Evolutionary conservation across 1,140 invertebrate species (phyloP).

Genomic region (Leptonema lineaticorne): DNA sequence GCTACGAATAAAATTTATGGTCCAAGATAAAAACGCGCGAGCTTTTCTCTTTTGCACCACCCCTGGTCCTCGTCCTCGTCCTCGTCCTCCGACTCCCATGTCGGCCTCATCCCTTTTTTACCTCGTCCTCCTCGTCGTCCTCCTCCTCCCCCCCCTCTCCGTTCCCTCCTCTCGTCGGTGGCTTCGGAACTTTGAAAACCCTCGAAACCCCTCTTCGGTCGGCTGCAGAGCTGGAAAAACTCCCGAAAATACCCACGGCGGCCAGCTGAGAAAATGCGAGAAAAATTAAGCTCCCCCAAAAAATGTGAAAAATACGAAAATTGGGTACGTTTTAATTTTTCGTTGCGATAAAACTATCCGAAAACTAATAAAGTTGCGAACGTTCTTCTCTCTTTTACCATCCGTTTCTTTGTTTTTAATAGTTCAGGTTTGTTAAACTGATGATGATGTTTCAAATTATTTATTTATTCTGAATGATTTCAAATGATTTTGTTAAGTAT

Average conservation of each 20-base stretch:
- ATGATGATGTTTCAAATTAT: no score
- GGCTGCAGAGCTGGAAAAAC: slow-evolving; percentile 23
- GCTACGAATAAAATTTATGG: slow-evolving; percentile 62
- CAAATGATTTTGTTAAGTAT: no score
- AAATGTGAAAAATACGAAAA: background rate
- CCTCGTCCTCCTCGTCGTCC: background rate
- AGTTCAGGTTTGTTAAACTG: no score
- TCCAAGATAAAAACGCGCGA: slow-evolving; percentile 61
- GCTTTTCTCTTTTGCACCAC: slow-evolving; percentile 57
- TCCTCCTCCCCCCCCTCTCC: background rate
- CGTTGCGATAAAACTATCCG: slow-evolving; percentile 13
- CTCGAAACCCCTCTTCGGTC: no score
- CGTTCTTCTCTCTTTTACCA: background rate
- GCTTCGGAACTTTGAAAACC: no score
- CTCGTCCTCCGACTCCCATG: background rate
- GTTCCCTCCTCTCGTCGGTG: no score
- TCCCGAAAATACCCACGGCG: slow-evolving; percentile 13
- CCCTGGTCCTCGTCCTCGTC: background rate
- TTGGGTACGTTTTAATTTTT: background rate
- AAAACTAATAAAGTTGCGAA: background rate
- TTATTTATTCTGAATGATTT: no score
- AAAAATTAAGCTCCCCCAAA: background rate
- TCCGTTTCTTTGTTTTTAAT: no score
- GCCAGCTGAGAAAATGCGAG: slow-evolving; percentile 4
- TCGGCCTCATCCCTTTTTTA: background rate